Base-by-base conservation (phyloP, 2,888 invertebrate species). In the Ochropacha duplaris region DNA sequence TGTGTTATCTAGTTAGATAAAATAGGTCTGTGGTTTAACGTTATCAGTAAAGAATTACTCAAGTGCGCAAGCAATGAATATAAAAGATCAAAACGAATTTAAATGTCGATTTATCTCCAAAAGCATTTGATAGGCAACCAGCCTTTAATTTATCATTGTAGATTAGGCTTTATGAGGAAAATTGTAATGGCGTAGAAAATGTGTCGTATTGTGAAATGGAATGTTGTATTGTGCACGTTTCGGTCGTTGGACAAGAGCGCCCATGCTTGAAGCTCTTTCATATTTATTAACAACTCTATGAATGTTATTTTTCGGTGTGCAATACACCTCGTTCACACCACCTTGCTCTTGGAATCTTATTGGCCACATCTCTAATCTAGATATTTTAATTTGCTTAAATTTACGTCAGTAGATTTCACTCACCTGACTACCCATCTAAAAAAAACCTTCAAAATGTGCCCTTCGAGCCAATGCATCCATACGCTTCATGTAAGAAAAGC, bases 61-160 rank as follows among this genome's bases (percentile, higher is more conserved):
- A 44, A 19, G 19, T 44, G 19, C 44, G 44, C 14, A 9, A 44
- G 44, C 44, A 44, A 44, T 44, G 19, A 44, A 44, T 16, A 44
- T n/a, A 19, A 9, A 19, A 19, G 3, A 44, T 19, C 16, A 19
- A 44, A 19, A 9, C 19, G 44, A 9, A 39, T 12, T 16, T 9
- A 54, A 49, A 26, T 49, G 44, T 56, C 50, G 50, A 50, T 36
- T 60, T 24, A 55, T 62, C 57, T 58, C 60, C 56, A 59, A 54
- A 66, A 60, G 62, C 68, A 69, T 69, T 70, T 62, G 65, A 24
- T 62, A 57, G 68, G 62, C 63, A 55, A 61, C 62, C 58, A 60
- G 68, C 66, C 67, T 68, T 69, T 60, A 56, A 19, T 58, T 65
- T 58, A 61, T 68, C 68, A 61, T 65, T 68, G 61, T 65, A 70